Base-by-base conservation (phyloP, 2,113 vertebrate genomes). In the Platysteira castanea region DNA sequence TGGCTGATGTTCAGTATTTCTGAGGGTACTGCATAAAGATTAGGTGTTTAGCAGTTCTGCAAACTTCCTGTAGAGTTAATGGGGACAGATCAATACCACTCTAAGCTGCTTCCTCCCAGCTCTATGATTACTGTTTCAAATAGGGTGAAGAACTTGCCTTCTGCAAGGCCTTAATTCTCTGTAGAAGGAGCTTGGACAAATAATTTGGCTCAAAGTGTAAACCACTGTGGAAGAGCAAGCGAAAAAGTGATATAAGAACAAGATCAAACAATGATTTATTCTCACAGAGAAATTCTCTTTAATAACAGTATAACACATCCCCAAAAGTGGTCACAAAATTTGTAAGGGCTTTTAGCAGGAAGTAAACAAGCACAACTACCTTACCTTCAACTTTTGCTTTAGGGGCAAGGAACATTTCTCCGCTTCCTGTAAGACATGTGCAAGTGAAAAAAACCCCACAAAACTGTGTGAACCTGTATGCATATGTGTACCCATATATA, bases 401-500 rank as follows among this genome's bases (percentile, higher is more conserved):
- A 39, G 11, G 6, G 42, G 1, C 4, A 39, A 76, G 14, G 27
- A 73, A 47, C 35, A 37, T 52, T 80, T 42, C 12, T 91, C 27
- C 21, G 56, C 18, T 22, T 68, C 9, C 42, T 83, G 18, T 71
- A 59, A 54, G 76, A 56, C 3, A 47, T 18, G 19, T 7, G 21
- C 6, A 75, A 69, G 26, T 24, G 26, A 35, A 63, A 85, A 59
- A 15, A 49, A 5, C 0, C 2, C n/a, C 37, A n/a, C 39, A 14
- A 39, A 82, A 26, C 18, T 7, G 5, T 5, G 14, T 23, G 8
- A 6, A 53, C 11, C 15, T 9, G 11, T 19, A 50, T 5, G 10
- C 13, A 18, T 67, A 35, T 18, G 11, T 23, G 10, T 63, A 46
- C 2, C 2, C 7, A 37, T 0, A 0, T 46, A 13, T 14, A 1